phyloP scores from a whole-genome alignment of 2,797 vertebrate species.

The Alauda arvensis region DNA sequence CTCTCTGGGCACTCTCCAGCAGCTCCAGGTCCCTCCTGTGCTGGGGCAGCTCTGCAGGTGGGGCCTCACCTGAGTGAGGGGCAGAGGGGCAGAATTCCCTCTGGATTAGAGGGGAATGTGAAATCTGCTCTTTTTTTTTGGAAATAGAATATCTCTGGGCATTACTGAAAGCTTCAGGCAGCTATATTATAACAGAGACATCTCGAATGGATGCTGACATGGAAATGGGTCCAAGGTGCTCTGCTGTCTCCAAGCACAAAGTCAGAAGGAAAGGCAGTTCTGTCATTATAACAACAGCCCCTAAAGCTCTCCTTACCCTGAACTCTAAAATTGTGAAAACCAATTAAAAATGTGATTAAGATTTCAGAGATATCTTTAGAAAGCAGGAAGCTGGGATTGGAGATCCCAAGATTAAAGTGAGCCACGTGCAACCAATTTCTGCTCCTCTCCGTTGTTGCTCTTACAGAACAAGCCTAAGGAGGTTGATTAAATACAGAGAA shows the following conservation, averaged over 20 bases:
- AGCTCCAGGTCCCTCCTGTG: accelerated
- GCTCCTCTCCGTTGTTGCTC: background rate
- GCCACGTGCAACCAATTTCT: accelerated
- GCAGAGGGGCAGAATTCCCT: background rate
- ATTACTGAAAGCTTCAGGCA: background rate
- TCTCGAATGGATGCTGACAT: background rate
- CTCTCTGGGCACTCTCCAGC: background rate
- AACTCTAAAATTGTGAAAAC: background rate
- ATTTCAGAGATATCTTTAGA: background rate
- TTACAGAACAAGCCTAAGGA: background rate
- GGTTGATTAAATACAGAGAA: background rate
- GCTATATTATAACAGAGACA: too few species aligned
- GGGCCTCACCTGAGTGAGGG: background rate
- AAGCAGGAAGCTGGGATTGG: background rate
- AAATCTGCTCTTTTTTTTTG: background rate
- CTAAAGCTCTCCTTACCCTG: background rate
- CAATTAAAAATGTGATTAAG: background rate
- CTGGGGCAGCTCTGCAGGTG: background rate
- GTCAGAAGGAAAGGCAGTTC: background rate
- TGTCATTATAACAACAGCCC: background rate
- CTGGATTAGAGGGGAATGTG: background rate
- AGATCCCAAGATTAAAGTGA: background rate
- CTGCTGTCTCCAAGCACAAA: background rate
- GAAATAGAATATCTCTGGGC: background rate
- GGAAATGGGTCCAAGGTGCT: background rate